A percentile compares a stretch with the other conserved stretches of the same genome.
Evolutionary conservation across 2,797 vertebrate genomes (phyloP).

Genomic region (Phrynocephalus vlangalii): DNA sequence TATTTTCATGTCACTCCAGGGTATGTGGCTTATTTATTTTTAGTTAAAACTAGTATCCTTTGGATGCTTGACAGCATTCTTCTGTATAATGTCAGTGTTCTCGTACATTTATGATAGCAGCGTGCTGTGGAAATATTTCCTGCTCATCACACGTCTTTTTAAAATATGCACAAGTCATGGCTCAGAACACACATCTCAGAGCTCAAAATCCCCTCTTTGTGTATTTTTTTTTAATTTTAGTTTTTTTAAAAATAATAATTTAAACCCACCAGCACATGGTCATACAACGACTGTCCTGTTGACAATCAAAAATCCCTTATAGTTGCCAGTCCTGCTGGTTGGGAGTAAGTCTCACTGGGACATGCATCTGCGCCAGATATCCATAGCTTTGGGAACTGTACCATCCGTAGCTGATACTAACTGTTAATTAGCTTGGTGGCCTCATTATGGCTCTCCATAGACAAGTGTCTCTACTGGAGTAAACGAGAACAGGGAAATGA

Average conservation of each 20-base stretch:
- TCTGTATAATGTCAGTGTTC: background rate
- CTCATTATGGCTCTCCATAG: background rate
- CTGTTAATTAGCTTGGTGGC: background rate
- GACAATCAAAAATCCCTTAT: background rate
- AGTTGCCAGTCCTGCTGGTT: background rate
- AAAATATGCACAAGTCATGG: background rate
- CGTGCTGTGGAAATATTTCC: background rate
- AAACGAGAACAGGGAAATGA: background rate
- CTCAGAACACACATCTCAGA: background rate
- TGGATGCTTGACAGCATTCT: background rate
- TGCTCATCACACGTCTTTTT: background rate
- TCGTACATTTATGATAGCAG: background rate
- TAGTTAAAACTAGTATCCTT: background rate
- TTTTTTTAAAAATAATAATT: background rate
- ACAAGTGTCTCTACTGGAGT: background rate
- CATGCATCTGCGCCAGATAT: background rate
- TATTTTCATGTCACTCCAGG: background rate
- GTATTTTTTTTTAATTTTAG: background rate
- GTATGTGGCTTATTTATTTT: background rate
- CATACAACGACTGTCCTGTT: background rate
- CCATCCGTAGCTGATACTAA: background rate
- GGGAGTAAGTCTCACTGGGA: background rate
- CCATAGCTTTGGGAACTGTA: accelerated
- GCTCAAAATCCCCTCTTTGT: background rate
- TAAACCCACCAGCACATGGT: background rate